Evolutionary conservation across 2,113 vertebrate species (phyloP), one percentile per base, ranked within the genome.

Genomic region (Ploceus nigricollis): DNA sequence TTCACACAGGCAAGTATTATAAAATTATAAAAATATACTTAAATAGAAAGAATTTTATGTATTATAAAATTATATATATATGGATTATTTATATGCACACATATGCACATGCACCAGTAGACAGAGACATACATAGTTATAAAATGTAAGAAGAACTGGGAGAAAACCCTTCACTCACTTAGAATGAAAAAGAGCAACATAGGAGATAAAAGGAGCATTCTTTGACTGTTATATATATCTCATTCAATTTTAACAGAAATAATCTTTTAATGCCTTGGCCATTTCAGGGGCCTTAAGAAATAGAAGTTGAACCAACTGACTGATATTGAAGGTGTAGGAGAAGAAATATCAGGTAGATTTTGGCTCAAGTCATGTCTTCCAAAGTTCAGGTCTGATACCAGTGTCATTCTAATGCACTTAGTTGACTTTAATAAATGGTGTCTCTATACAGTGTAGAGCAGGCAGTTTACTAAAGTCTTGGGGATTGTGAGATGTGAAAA

Each of bases 31-130:
- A 69, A 58, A 37, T 42, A 30, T 51, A 16, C 39, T 48, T 77
- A 12, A 7, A 40, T n/a, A 3, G 17, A 50, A 75, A 48, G 13
- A 25, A 13, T 22, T 8, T 27, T 39, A 30, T 33, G 5, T 39
- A 11, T 58, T 54, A 45, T 42, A 68, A 48, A 91, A 27, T 50
- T 9, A 31, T 23, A 40, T 6, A 25, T 18, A 24, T 3, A 24
- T 2, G 6, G 18, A 65, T 60, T 61, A n/a, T 77, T 68, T 89
- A 45, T 48, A 57, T 7, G 60, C 18, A 53, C 19, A 57, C 7
- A 16, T 2, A 5, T 25, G 31, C 15, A 45, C 3, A 14, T 23
- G 10, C 28, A 47, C 0, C 1, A n/a, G 8, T 42, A 23, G 35
- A 73, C n/a, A 66, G 22, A 73, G 28, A 42, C 51, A 65, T 6